Evolutionary conservation across 2,888 invertebrate species (phyloP).

Genomic region (Athalia rosae): DNA sequence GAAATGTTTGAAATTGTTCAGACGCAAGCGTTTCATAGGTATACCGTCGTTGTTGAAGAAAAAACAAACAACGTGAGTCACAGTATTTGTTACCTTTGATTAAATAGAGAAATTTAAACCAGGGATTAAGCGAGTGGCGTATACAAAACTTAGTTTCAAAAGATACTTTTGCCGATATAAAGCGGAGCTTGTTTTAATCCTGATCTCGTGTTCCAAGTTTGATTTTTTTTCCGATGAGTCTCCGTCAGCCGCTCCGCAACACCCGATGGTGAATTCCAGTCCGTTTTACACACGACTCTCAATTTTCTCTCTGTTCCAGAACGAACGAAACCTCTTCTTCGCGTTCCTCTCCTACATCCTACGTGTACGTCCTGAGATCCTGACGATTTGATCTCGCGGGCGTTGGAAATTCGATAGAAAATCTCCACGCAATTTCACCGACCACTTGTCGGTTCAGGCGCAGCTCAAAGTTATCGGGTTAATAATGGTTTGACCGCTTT

Average conservation of each 20-base stretch:
- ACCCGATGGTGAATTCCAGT: not conserved
- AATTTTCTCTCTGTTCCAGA: conserved; percentile 9
- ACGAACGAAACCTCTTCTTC: not conserved
- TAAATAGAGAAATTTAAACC: too few relatives aligned
- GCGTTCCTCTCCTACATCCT: not conserved
- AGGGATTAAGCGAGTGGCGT: too few relatives aligned
- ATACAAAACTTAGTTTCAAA: too few relatives aligned
- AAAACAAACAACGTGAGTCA: too few relatives aligned
- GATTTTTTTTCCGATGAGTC: not conserved
- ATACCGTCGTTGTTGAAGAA: too few relatives aligned
- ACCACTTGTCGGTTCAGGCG: conserved; percentile 2
- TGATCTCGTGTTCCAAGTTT: too few relatives aligned
- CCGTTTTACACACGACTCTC: not conserved
- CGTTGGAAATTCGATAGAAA: not conserved
- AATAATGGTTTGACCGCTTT: not conserved
- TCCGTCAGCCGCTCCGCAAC: not conserved
- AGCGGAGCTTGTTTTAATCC: too few relatives aligned
- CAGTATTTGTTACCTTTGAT: too few relatives aligned
- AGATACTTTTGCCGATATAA: too few relatives aligned
- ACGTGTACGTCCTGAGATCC: too few relatives aligned
- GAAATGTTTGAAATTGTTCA: conserved; percentile 30
- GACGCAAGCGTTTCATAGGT: not conserved
- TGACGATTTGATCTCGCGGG: not conserved
- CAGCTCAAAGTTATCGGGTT: conserved; percentile 16
- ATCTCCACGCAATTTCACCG: not conserved